phyloP scores from a whole-genome alignment of 2,797 vertebrate species.

The Sardinella longiceps region DNA sequence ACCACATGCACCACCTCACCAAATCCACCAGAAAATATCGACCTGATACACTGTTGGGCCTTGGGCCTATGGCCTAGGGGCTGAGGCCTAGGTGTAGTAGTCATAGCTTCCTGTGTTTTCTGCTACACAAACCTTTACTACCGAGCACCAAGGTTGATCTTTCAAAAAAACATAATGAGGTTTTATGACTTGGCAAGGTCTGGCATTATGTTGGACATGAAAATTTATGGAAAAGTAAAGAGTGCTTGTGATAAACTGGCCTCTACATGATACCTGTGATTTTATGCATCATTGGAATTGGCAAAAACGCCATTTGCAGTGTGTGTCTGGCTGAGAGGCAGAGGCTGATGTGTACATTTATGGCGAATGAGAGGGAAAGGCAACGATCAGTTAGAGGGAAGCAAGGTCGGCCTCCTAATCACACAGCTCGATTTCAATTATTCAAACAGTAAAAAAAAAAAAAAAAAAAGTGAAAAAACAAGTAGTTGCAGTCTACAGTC shows the following conservation, averaged over 20 bases:
- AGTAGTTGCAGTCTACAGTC: not conserved
- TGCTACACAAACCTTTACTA: slow-evolving; percentile 13
- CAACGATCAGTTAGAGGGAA: not conserved
- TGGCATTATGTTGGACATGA: not conserved
- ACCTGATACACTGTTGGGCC: not conserved
- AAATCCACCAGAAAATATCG: not conserved
- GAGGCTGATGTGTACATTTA: not conserved
- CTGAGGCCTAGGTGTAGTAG: not conserved
- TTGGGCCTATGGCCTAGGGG: not conserved
- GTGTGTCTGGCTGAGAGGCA: not conserved
- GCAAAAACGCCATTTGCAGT: not conserved
- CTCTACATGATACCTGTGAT: not conserved
- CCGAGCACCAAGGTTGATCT: not conserved
- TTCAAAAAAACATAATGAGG: not conserved
- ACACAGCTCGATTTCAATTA: not conserved
- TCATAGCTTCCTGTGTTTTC: not conserved
- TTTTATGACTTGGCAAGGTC: not conserved
- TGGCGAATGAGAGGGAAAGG: not conserved
- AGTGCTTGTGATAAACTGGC: not conserved
- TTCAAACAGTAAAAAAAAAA: not conserved
- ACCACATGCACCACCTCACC: not conserved
- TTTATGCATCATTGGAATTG: not conserved
- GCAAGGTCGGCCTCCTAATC: not conserved
- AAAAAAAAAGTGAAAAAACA: not conserved
- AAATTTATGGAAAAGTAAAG: slow-evolving; percentile 3